A percentile compares a stretch with the other conserved stretches of the same genome.
Evolutionary conservation across 1,140 invertebrate genomes (phyloP).

Genomic region (Drosophila sp.): DNA sequence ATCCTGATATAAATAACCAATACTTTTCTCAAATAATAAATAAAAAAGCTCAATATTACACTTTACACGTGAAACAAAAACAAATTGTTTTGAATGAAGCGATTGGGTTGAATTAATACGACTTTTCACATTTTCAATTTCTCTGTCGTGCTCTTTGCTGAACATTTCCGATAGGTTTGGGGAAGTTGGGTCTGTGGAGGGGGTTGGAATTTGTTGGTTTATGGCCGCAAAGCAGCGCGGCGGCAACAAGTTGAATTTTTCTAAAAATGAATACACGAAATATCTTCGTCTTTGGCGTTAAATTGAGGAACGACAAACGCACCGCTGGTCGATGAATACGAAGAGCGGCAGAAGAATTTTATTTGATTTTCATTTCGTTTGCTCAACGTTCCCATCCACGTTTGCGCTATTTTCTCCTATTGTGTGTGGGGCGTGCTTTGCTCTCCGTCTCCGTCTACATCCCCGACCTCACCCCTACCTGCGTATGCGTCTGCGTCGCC

Average conservation of each 20-base stretch:
- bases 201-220: slow-evolving; percentile 50
- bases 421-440: slow-evolving; percentile 68
- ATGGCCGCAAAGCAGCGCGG: slow-evolving; percentile 54
- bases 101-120: slow-evolving; percentile 6
- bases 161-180: slow-evolving; percentile 14
- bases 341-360: slow-evolving; percentile 74
- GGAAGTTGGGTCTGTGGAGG: neutral
- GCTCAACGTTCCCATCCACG: slow-evolving; percentile 27
- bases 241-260: slow-evolving; percentile 83
- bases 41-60: neutral
- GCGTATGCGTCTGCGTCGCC: slow-evolving; percentile 1
- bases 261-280: slow-evolving; percentile 82
- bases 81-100: slow-evolving; percentile 66
- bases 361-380: slow-evolving; percentile 70
- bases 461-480: neutral
- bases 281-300: slow-evolving; percentile 82
- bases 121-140: slow-evolving; percentile 26
- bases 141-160: slow-evolving; percentile 16
- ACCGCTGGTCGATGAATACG: slow-evolving; percentile 34
- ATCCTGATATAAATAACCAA: neutral
- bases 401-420: slow-evolving; percentile 64
- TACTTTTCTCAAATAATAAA: too few species aligned
- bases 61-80: slow-evolving; percentile 9
- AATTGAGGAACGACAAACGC: slow-evolving; percentile 61
- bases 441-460: slow-evolving; percentile 39